Percentiles rank a stretch among this genome's conserved stretches.
Evolutionary conservation across 2,113 vertebrate species (phyloP).

Genomic region (Furnarius figulus): DNA sequence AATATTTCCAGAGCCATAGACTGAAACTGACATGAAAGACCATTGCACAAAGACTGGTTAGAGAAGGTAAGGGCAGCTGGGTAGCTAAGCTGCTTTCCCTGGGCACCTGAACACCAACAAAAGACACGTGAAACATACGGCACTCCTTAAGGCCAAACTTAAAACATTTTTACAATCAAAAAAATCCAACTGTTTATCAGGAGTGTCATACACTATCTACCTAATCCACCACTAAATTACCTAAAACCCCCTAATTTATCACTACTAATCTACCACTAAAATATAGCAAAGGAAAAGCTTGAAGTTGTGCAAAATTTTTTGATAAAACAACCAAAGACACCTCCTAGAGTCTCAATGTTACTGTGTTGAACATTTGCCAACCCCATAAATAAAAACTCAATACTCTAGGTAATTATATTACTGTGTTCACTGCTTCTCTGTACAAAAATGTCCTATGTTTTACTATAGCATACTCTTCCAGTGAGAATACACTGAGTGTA

Average conservation of each 20-base stretch:
- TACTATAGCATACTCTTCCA: not conserved
- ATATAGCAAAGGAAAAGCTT: not conserved
- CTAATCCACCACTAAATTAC: not conserved
- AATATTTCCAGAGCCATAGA: not conserved
- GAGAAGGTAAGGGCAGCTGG: not conserved
- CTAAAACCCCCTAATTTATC: not conserved
- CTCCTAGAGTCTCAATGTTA: not conserved
- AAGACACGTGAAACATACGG: not conserved
- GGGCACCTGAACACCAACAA: not conserved
- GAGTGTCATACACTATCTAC: not conserved
- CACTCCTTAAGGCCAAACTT: not conserved
- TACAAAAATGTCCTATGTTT: not conserved
- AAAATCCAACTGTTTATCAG: not conserved
- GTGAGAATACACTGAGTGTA: rapidly evolving
- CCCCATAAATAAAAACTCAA: not conserved
- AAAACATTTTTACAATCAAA: not conserved
- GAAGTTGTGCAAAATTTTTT: not conserved
- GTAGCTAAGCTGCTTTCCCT: not conserved
- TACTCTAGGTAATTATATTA: not conserved
- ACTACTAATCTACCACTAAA: not conserved
- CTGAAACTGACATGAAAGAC: not conserved
- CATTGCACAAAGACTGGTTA: not conserved
- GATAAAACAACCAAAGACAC: not conserved
- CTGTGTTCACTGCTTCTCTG: not conserved
- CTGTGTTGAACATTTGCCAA: not conserved